Base-by-base conservation (phyloP, 2,113 vertebrate species). In the Heteronetta atricapilla region DNA sequence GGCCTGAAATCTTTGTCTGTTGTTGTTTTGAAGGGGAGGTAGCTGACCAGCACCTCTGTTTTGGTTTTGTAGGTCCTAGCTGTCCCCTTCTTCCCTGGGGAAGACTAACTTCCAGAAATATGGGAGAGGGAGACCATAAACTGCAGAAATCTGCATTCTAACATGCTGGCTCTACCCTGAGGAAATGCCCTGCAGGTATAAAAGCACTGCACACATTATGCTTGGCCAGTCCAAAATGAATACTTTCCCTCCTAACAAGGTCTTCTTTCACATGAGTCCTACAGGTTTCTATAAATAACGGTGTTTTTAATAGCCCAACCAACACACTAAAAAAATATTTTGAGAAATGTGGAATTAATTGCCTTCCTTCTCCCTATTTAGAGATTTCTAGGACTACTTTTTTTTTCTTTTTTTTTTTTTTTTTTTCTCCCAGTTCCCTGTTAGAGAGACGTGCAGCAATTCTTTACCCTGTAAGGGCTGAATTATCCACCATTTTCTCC, bases 291-390 rank as follows among this genome's bases (percentile, higher is more conserved):
- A 94, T 94, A 94, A 96, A 96, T 93, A 96, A 66, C 88, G 77
- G 25, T 87, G 68, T 67, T 93, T 95, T 96, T 90, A 96, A 94
- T 95, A 94, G 82, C 82, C 72, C 38, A 82, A 90, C 42, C 67
- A 86, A 74, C 62, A 64, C 64, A 87, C 75, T 72, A 29, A 74
- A 91, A 88, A 88, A 84, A 63, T 68, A n/a, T 89, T 93, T 93
- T 70, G 66, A 94, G 74, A 95, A 96, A 95, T 90, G 63, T 91
- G 81, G 60, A 90, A 94, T 95, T 94, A 96, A 95, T 94, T 96
- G 81, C 80, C 26, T 87, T 15, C 73, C 34, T 96, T 89, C 14
- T 86, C 50, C 38, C 83, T 81, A 0, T 88, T 83, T 90, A 88
- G 86, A 73, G 23, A 58, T 67, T 90, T 90, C 25, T 60, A 81